A percentile compares a stretch with the other conserved stretches of the same genome.
Evolutionary conservation across 1,140 invertebrate species (phyloP).

Genomic region (Leucophenga varia): DNA sequence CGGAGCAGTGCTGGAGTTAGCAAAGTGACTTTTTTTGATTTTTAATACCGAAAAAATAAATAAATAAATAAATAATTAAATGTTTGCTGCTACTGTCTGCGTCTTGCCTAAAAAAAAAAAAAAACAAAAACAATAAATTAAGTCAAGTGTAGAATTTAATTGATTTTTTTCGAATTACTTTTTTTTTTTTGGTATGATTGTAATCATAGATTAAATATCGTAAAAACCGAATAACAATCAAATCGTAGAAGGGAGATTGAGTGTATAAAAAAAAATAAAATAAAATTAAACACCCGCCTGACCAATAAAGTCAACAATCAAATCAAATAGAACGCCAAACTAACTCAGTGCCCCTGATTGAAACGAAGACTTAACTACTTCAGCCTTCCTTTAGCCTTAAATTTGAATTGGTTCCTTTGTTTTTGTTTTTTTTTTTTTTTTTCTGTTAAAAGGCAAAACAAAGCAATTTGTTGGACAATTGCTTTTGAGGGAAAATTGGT

Average conservation of each 20-base stretch:
- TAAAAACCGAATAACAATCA: conserved; percentile 31
- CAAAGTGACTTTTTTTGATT: too few relatives aligned
- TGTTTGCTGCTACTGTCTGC: too few relatives aligned
- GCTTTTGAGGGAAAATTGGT: too few relatives aligned
- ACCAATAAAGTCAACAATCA: conserved; percentile 54
- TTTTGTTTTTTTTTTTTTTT: not conserved
- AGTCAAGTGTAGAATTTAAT: too few relatives aligned
- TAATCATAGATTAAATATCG: conserved; percentile 54
- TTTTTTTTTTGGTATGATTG: too few relatives aligned
- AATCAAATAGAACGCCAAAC: conserved; percentile 33
- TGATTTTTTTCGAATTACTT: too few relatives aligned
- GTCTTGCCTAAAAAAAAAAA: too few relatives aligned
- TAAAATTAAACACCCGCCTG: conserved; percentile 21
- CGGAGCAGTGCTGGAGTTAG: too few relatives aligned
- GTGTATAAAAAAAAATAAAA: conserved; percentile 11
- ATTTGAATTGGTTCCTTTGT: too few relatives aligned
- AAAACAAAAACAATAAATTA: too few relatives aligned
- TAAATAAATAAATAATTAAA: too few relatives aligned
- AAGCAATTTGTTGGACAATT: conserved; percentile 44
- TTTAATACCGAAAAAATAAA: too few relatives aligned
- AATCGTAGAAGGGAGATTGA: not conserved
- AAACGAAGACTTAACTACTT: not conserved
- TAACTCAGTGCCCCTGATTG: not conserved
- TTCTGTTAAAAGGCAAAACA: conserved; percentile 23
- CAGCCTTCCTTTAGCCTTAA: not conserved